A percentile compares a stretch with the other conserved stretches of the same genome.
These are phyloP conservation scores for Condylostylus longicornis DNA, from an alignment of 1,140 invertebrate genomes.

Conservation along the genomic window DNA sequence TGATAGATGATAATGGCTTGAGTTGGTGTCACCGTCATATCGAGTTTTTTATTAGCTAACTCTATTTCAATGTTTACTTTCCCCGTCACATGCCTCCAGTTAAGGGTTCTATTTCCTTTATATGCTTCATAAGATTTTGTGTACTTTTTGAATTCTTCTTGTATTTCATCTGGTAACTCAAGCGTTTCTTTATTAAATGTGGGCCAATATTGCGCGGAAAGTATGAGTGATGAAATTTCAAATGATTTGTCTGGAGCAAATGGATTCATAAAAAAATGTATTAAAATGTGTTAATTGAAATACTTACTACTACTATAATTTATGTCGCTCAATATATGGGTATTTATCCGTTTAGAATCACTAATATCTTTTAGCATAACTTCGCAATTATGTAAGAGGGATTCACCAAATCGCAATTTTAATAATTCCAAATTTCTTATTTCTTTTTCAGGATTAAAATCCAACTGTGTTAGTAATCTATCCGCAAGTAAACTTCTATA, in stretches of 20 bases:
- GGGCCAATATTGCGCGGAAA: slow-evolving; percentile 99
- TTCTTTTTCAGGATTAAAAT: slow-evolving; percentile 84
- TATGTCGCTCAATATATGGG: slow-evolving; percentile 52
- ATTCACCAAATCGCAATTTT: slow-evolving; percentile 90
- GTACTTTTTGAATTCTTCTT: slow-evolving; percentile 69
- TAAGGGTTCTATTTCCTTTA: slow-evolving; percentile 86
- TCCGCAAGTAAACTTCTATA: slow-evolving; percentile 90
- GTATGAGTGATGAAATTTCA: slow-evolving; percentile 62
- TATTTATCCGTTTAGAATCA: slow-evolving; percentile 76
- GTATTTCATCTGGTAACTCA: slow-evolving; percentile 65
- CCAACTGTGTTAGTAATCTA: slow-evolving; percentile 70
- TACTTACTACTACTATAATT: slow-evolving; percentile 19
- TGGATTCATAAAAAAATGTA: background rate
- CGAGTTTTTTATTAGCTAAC: slow-evolving; percentile 63
- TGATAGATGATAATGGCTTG: slow-evolving; percentile 90
- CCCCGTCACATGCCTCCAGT: slow-evolving; percentile 87
- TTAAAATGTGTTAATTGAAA: background rate
- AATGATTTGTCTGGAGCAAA: slow-evolving; percentile 19
- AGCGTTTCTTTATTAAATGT: slow-evolving; percentile 88
- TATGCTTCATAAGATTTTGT: slow-evolving; percentile 84
- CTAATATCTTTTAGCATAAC: slow-evolving; percentile 96
- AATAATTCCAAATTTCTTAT: slow-evolving; percentile 88
- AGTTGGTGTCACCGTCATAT: slow-evolving; percentile 76
- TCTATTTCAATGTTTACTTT: slow-evolving; percentile 85
- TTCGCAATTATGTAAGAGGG: slow-evolving; percentile 91